Conservation (phyloP, 1,140 invertebrate species). For the Calosoma granatense region DNA sequence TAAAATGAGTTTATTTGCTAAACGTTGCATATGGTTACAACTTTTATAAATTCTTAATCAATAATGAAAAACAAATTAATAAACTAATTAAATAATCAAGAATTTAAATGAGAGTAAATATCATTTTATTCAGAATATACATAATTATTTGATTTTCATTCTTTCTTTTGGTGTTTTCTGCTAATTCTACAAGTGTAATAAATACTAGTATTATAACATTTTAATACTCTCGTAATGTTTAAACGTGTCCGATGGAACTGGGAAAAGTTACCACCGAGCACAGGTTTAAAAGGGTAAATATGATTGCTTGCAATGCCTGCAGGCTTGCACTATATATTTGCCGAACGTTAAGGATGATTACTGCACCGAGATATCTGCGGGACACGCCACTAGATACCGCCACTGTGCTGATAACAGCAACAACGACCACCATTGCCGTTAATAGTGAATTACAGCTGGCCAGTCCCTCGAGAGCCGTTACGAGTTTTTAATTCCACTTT, state of each 20-base stretch:
- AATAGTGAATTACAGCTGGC: not conserved
- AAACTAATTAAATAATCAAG: too few relatives aligned
- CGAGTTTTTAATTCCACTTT: not conserved
- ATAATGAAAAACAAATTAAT: too few relatives aligned
- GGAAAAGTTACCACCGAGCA: not conserved
- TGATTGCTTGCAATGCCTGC: not conserved
- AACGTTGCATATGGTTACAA: too few relatives aligned
- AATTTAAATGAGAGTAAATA: too few relatives aligned
- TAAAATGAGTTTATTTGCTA: too few relatives aligned
- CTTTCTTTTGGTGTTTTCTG: too few relatives aligned
- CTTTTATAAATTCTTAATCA: too few relatives aligned
- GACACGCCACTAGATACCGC: not conserved
- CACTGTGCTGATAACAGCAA: not conserved
- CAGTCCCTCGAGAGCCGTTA: not conserved
- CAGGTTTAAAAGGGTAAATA: not conserved
- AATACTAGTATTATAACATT: not conserved
- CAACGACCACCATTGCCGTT: not conserved
- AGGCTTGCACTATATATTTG: not conserved
- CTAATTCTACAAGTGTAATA: too few relatives aligned
- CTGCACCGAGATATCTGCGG: not conserved
- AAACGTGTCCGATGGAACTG: not conserved
- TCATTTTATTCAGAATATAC: too few relatives aligned
- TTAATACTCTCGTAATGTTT: not conserved
- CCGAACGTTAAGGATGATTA: not conserved
- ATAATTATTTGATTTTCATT: too few relatives aligned